phyloP scores from a whole-genome alignment of 1,140 invertebrate species.

The Drosophila guanche region DNA sequence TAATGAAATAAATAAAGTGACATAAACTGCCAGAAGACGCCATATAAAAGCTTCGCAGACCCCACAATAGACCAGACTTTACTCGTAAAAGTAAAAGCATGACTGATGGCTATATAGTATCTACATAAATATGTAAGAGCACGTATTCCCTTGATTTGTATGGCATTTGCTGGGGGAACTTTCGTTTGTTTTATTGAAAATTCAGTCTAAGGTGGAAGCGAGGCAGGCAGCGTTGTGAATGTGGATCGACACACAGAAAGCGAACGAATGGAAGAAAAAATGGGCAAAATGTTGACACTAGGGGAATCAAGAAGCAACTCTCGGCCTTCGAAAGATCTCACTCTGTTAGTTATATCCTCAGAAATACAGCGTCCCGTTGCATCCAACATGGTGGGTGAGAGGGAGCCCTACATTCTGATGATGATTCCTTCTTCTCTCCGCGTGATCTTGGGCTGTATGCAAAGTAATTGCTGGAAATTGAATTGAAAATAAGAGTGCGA shows the following conservation, averaged over 20 bases:
- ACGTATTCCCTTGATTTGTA: constrained; percentile 9
- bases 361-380: too few relatives aligned
- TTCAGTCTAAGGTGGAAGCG: constrained; percentile 9
- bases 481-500: constrained; percentile 64
- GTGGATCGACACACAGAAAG: too few relatives aligned
- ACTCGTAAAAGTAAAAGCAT: background rate
- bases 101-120: constrained; percentile 16
- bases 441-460: constrained; percentile 49
- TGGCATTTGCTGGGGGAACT: constrained; percentile 58
- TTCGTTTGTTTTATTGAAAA: constrained; percentile 59
- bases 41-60: constrained; percentile 9
- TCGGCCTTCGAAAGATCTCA: too few relatives aligned
- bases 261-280: background rate
- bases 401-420: constrained; percentile 1
- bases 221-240: background rate
- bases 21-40: constrained; percentile 26
- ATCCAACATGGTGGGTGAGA: background rate
- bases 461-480: constrained; percentile 80
- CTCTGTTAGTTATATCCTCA: too few relatives aligned
- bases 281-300: background rate
- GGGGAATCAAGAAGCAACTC: too few relatives aligned
- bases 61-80: constrained; percentile 22
- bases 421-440: background rate
- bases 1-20: constrained; percentile 38
- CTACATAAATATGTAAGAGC: constrained; percentile 6